Evolutionary conservation across 2,113 vertebrate species (phyloP).

Genomic region (Geococcyx californianus): DNA sequence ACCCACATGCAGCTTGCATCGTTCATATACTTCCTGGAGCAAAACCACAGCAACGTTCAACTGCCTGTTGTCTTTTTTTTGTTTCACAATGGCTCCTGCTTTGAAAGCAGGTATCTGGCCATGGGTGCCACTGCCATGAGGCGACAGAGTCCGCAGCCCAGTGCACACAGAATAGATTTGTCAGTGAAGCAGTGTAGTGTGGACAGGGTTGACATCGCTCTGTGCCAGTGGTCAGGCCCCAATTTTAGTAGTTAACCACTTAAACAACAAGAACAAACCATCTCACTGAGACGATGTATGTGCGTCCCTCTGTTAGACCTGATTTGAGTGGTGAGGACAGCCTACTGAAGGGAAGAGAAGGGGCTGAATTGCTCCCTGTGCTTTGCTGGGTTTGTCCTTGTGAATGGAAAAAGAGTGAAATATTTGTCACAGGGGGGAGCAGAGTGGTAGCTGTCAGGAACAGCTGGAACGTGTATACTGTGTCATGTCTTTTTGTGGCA

Average conservation of each 20-base stretch:
- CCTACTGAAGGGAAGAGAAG: constrained; percentile 13
- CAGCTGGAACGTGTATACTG: constrained; percentile 61
- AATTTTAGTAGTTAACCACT: not conserved
- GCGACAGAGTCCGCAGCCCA: rapidly evolving
- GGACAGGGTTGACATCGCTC: not conserved
- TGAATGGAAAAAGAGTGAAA: constrained; percentile 23
- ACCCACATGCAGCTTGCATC: not conserved
- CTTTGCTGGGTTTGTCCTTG: constrained; percentile 37
- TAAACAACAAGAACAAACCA: not conserved
- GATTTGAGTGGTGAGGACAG: constrained; percentile 46
- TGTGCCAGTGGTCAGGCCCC: not conserved
- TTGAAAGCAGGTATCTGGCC: not conserved
- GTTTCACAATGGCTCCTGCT: not conserved
- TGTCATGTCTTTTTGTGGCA: constrained; percentile 47
- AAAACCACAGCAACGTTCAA: constrained; percentile 37
- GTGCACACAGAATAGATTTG: not conserved
- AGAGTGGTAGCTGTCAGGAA: constrained; percentile 46
- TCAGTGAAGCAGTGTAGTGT: not conserved
- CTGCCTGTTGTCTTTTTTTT: not conserved
- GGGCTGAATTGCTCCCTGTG: not conserved
- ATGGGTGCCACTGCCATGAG: not conserved
- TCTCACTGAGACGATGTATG: not conserved
- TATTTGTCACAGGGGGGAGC: constrained; percentile 9
- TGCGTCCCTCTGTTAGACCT: not conserved
- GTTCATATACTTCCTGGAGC: constrained; percentile 13